These are phyloP conservation scores for Gymnocephalus cernua DNA, from an alignment of 2,113 vertebrate species.

Conservation along the genomic window DNA sequence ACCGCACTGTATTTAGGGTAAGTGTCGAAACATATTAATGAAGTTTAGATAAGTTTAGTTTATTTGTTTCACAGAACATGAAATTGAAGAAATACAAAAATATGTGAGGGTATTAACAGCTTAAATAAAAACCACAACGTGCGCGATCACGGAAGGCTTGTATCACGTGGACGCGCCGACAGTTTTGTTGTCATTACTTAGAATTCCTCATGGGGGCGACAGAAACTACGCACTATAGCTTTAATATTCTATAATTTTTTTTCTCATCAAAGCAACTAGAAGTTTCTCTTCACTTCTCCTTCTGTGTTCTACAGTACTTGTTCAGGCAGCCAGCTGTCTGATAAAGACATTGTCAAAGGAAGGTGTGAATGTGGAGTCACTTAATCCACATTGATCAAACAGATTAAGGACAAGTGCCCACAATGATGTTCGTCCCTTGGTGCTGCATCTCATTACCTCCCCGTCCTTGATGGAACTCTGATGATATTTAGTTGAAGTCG, in stretches of 20 bases:
- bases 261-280: not conserved
- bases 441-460: constrained; percentile 55
- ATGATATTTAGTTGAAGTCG: constrained; percentile 53
- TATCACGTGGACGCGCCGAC: no score
- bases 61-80: no score
- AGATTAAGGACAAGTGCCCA: constrained; percentile 66
- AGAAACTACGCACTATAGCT: no score
- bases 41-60: no score
- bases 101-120: no score
- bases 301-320: constrained; percentile 12
- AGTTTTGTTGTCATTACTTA: no score
- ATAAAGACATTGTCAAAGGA: constrained; percentile 49
- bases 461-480: constrained; percentile 57
- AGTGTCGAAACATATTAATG: not conserved
- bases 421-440: constrained; percentile 55
- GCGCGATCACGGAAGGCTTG: no score
- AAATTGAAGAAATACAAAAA: no score
- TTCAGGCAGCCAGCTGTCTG: constrained; percentile 16
- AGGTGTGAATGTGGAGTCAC: constrained; percentile 47
- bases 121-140: no score
- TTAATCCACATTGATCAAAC: constrained; percentile 67
- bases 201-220: no score
- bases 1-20: not conserved
- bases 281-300: not conserved
- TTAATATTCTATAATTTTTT: not conserved